Base-by-base conservation (phyloP, 2,888 invertebrate genomes). In the Melikaiella ostensackeni region DNA sequence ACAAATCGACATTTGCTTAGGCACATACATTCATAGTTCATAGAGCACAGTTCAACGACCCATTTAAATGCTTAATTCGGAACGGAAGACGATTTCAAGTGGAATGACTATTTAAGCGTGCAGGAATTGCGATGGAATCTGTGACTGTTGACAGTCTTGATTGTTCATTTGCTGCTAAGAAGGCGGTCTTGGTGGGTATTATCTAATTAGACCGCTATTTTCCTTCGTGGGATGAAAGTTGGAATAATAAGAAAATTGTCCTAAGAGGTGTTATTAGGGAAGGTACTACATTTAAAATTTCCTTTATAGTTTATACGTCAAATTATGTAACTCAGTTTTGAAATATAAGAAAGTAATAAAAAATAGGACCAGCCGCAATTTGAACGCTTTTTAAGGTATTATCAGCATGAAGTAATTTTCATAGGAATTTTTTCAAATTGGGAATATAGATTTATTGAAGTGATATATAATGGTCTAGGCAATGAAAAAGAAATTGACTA, bases 41-140 rank as follows among this genome's bases (percentile, higher is more conserved):
- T 85, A 84, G 84, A 84, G 77, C 83, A 77, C 79, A 82, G 86
- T 86, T 86, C 86, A 86, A 86, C 57, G 86, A 70, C 86, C 86
- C 78, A 82, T 84, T 85, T 86, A 83, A 85, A 80, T 66, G 77
- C 75, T 27, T 73, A 13, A 79, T 85, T 82, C 81, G 77, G 66
- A 66, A 50, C 66, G 66, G 66, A 66, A 66, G 66, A 46, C 66
- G 46, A 66, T 66, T 66, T 66, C 66, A 82, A 86, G 81, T 82
- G 83, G 83, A 77, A 84, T 79, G 77, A 83, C 83, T 83, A 83
- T 81, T 81, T 75, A 79, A 77, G 83, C 80, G 78, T 64, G 79
- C 66, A 79, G 24, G 63, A 83, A 85, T 81, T 82, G 80, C 82
- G 81, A 85, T 80, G 82, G 66, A 66, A 66, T 66, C 46, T 66